These are phyloP conservation scores for Orchesella cincta DNA, from an alignment of 1,140 invertebrate species.

Conservation along the genomic window DNA sequence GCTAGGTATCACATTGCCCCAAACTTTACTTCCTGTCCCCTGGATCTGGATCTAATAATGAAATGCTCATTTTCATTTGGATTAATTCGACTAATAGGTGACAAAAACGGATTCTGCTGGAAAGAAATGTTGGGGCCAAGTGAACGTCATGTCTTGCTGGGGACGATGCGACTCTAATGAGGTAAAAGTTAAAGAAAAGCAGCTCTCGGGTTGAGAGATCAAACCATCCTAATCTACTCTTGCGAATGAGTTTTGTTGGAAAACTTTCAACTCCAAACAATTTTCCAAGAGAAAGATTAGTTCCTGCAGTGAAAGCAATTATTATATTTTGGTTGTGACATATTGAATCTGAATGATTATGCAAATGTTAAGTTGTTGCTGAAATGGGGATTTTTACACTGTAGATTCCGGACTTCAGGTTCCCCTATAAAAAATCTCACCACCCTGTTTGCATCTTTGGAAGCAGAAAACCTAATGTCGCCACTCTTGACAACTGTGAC, in stretches of 20 bases:
- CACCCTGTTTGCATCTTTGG: constrained; percentile 83
- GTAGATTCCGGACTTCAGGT: constrained; percentile 79
- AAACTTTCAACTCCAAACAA: too few species aligned
- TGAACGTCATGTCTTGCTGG: constrained; percentile 76
- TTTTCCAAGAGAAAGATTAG: too few species aligned
- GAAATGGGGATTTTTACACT: constrained; percentile 47
- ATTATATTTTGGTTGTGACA: too few species aligned
- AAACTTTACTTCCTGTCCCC: constrained; percentile 9
- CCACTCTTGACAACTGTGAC: constrained; percentile 67
- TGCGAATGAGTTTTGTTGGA: too few species aligned
- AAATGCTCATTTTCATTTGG: not conserved
- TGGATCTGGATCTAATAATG: too few species aligned
- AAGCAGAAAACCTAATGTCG: constrained; percentile 60
- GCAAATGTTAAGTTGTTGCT: too few species aligned
- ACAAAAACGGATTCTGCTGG: constrained; percentile 66
- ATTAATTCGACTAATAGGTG: constrained; percentile 48
- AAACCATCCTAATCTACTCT: too few species aligned
- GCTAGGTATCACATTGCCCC: not conserved
- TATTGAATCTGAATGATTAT: too few species aligned
- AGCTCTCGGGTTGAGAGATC: too few species aligned
- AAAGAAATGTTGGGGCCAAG: constrained; percentile 68
- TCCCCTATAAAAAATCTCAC: constrained; percentile 78
- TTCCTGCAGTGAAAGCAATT: not conserved
- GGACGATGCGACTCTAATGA: constrained; percentile 80
- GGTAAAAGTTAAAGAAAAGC: too few species aligned